A percentile compares a stretch with the other conserved stretches of the same genome.
These are phyloP conservation scores for Sussaba pulchella DNA, from an alignment of 2,888 invertebrate genomes.

Conservation along the genomic window DNA sequence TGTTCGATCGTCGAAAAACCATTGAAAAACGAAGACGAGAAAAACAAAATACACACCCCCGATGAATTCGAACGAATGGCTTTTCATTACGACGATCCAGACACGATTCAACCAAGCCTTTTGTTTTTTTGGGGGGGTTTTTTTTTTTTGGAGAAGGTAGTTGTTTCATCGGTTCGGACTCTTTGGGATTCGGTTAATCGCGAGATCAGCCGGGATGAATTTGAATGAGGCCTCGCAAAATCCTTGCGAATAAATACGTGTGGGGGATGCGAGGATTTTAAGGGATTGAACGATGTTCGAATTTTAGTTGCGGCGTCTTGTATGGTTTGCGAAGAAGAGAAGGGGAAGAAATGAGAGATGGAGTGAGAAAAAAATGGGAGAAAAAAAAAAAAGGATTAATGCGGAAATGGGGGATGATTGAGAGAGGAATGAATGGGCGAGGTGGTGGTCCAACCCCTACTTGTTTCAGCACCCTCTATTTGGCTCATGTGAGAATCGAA, in stretches of 20 bases:
- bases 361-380: constrained; percentile 29
- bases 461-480: constrained; percentile 62
- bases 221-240: constrained; percentile 27
- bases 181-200: constrained; percentile 63
- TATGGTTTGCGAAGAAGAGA: constrained; percentile 29
- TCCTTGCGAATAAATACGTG: constrained; percentile 59
- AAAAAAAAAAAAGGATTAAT: constrained; percentile 54
- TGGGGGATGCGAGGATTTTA: constrained; percentile 73
- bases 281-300: constrained; percentile 39
- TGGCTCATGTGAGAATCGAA: constrained; percentile 76
- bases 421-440: constrained; percentile 23
- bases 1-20: constrained; percentile 49
- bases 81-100: constrained; percentile 65
- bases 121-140: constrained; percentile 24
- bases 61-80: constrained; percentile 25
- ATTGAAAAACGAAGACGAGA: constrained; percentile 35
- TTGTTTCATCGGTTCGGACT: constrained; percentile 55
- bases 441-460: constrained; percentile 24
- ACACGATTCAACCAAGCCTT: constrained; percentile 49
- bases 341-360: constrained; percentile 56
- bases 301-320: constrained; percentile 10
- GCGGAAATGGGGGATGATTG: background rate
- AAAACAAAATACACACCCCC: constrained; percentile 16
- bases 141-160: constrained; percentile 33
- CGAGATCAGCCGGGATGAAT: constrained; percentile 53